Evolutionary conservation across 2,888 invertebrate species (phyloP).

Genomic region (Flabesymbios commensalis): DNA sequence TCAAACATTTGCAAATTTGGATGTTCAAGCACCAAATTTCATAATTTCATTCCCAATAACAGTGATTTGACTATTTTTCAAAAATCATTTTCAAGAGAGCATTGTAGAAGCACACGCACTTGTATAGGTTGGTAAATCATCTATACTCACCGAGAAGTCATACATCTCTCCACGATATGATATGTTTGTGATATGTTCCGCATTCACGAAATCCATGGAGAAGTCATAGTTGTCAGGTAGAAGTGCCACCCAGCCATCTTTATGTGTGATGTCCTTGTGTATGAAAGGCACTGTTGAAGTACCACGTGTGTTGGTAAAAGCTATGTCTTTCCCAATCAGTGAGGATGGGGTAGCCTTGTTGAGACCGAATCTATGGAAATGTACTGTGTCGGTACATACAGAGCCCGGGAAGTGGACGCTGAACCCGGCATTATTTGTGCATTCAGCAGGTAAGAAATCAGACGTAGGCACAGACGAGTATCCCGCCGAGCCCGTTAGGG

Average conservation of each 20-base stretch:
- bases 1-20: too few relatives aligned
- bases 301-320: slow-evolving; percentile 40
- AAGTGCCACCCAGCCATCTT: slow-evolving; percentile 43
- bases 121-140: too few relatives aligned
- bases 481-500: slow-evolving; percentile 36
- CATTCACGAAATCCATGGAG: slow-evolving; percentile 39
- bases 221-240: slow-evolving; percentile 38
- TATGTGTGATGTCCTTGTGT: slow-evolving; percentile 45
- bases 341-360: slow-evolving; percentile 43
- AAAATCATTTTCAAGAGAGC: too few relatives aligned
- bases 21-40: too few relatives aligned
- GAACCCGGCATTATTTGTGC: slow-evolving; percentile 4
- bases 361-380: slow-evolving; percentile 49
- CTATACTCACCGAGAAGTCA: slow-evolving; percentile 36
- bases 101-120: too few relatives aligned
- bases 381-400: slow-evolving; percentile 39
- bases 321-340: slow-evolving; percentile 37
- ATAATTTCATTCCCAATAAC: too few relatives aligned
- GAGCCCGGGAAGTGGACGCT: slow-evolving; percentile 24
- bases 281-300: slow-evolving; percentile 23
- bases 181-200: slow-evolving; percentile 45
- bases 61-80: too few relatives aligned
- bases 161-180: slow-evolving; percentile 41
- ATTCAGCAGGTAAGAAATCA: too few relatives aligned
- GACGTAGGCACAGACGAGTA: too few relatives aligned